Evolutionary conservation across 2,797 vertebrate species (phyloP), one percentile per base, ranked within the genome.

Genomic region (Tachyglossus aculeatus): DNA sequence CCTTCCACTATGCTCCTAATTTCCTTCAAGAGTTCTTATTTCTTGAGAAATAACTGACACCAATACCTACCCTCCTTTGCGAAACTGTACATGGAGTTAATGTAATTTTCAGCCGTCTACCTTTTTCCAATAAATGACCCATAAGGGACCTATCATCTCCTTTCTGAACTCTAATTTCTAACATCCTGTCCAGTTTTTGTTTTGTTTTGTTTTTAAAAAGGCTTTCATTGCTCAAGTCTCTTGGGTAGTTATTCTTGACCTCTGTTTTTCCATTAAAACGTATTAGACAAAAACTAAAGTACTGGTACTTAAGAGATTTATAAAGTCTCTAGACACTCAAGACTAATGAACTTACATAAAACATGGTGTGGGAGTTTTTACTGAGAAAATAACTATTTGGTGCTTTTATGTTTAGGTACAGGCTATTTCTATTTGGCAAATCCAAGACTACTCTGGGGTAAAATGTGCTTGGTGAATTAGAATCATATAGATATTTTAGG

Each of bases 161-260:
- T 41, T 58, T 51, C 37, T 56, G 29, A 58, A 57, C 57, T 71
- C 44, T 56, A 45, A 52, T 63, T 67, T 51, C 31, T 53, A 25
- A 9, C 36, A 32, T 3, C 62, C 7, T 48, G 21, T 54, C 65
- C 65, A 43, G 11, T 29, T 48, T 1, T 43, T 24, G 40, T 11
- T 39, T 15, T 48, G 34, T 38, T 14, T 5, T 22, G 4, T 3
- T 31, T 12, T 68, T 21, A 25, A 9, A 21, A 41, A 1, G 14
- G 5, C 14, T 24, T 24, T 8, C 6, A 51, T 39, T 59, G 22
- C 48, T 72, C 67, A 50, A 9, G 11, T 2, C 4, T 74, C 15
- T 52, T 63, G 62, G 37, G 37, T 21, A 63, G 44, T 60, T 8
- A 53, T 37, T 1, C 11, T 44, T 66, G 12, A 57, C 37, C 18